Base-by-base conservation (phyloP, 2,797 vertebrate species). In the Poecilia velifera region DNA sequence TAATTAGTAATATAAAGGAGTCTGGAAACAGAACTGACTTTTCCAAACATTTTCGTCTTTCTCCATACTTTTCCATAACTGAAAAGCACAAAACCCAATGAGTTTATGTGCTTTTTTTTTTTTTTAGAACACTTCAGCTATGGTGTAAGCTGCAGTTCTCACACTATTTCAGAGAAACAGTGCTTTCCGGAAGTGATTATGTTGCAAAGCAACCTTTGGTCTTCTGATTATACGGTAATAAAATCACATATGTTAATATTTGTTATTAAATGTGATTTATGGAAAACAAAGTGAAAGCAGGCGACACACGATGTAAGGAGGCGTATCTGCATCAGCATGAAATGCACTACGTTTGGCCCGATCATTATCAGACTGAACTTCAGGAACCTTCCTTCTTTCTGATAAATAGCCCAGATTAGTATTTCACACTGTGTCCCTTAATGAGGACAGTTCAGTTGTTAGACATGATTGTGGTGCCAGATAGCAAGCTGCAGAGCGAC, bases 401-500 rank as follows among this genome's bases (percentile, higher is more conserved):
- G 39, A 86, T 77, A 84, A 80, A 87, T 55, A 79, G 64, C 71
- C 34, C 49, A 82, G 87, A 90, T 91, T 74, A 80, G 71, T 78
- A 86, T 89, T 84, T 84, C 59, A 55, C 70, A 43, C 76, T 49
- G 57, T 76, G 76, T 72, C 74, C 66, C 43, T 81, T 62, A 59
- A 77, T 77, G 59, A 74, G 74, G 76, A 76, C 76, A 59, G 86
- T 80, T 76, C 79, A 80, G 87, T 83, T 90, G 84, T 90, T 87
- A 91, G 43, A 90, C 87, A 87, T 68, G 85, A 91, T 90, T 46
- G 57, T 76, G 82, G 82, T 81, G 74, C 82, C 68, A 87, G 84
- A 91, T 84, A 88, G 76, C 57, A 84, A 78, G 84, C 72, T 76
- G 53, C 51, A 34, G 72, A 87, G 76, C 43, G 3, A 78, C 70